phyloP scores from a whole-genome alignment of 2,888 invertebrate genomes.

The Dicyrtoma fusca region DNA sequence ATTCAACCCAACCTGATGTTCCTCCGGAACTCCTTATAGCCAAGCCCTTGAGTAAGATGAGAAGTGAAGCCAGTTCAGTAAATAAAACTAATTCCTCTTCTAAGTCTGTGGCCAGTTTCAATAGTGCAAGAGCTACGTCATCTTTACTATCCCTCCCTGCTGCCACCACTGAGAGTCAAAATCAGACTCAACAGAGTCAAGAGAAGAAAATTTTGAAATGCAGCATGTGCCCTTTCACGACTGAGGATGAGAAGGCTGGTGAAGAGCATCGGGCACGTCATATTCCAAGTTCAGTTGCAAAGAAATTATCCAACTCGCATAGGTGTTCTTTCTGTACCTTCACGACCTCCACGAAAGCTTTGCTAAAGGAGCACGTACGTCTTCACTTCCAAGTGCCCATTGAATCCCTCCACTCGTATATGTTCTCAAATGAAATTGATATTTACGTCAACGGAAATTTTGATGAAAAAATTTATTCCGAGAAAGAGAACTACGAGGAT shows the following conservation, averaged over 20 bases:
- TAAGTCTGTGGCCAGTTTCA: not conserved
- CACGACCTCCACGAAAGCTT: slow-evolving; percentile 73
- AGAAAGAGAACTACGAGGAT: slow-evolving; percentile 40
- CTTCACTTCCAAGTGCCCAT: slow-evolving; percentile 67
- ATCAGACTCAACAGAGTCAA: not conserved
- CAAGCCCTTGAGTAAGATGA: slow-evolving; percentile 43
- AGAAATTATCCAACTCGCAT: slow-evolving; percentile 59
- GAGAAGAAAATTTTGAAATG: slow-evolving; percentile 61
- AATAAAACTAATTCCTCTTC: not conserved
- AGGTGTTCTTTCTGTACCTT: slow-evolving; percentile 83
- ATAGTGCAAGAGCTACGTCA: not conserved
- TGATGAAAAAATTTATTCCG: slow-evolving; percentile 39
- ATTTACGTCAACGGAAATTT: slow-evolving; percentile 36
- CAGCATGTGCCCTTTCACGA: slow-evolving; percentile 78
- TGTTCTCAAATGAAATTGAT: slow-evolving; percentile 32
- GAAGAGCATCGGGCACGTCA: slow-evolving; percentile 63
- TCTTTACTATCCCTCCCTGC: not conserved
- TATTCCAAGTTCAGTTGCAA: not conserved
- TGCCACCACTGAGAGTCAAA: too few species aligned
- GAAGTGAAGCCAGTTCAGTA: slow-evolving; percentile 6
- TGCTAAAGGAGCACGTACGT: slow-evolving; percentile 77
- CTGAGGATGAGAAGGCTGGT: slow-evolving; percentile 70
- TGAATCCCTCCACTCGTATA: slow-evolving; percentile 27
- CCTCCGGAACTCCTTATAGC: slow-evolving; percentile 45
- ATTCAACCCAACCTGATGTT: slow-evolving; percentile 59